These are phyloP conservation scores for Hanleya hanleyi DNA, from an alignment of 2,888 invertebrate species.

Conservation along the genomic window DNA sequence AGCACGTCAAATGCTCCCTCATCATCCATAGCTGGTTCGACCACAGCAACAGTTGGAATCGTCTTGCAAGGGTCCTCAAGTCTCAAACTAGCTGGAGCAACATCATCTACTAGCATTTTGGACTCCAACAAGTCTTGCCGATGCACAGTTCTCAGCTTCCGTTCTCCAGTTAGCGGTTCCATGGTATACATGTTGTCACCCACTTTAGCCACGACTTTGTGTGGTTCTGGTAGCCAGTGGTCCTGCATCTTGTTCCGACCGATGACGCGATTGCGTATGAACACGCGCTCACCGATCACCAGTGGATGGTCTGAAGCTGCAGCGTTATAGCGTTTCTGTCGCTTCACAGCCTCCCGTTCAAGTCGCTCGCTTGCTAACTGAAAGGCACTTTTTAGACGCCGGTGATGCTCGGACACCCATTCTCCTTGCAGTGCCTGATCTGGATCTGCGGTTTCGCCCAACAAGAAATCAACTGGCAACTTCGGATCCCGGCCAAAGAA, in stretches of 20 bases:
- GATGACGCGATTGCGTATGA: neutral
- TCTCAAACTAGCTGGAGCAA: neutral
- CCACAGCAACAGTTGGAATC: neutral
- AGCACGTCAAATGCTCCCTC: neutral
- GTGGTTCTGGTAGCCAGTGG: conserved; percentile 7
- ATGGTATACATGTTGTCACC: neutral
- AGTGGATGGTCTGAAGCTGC: neutral
- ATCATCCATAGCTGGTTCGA: neutral
- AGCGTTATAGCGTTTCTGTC: neutral
- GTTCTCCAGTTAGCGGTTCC: neutral
- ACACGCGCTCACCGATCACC: neutral
- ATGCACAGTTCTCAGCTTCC: neutral
- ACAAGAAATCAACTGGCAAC: neutral
- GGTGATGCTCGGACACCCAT: neutral
- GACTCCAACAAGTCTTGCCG: neutral
- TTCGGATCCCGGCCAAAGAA: neutral
- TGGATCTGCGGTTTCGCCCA: neutral
- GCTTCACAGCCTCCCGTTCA: neutral
- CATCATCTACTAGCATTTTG: neutral
- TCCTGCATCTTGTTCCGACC: conserved; percentile 2
- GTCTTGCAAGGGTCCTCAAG: neutral
- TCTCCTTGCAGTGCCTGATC: neutral
- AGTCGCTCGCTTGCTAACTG: neutral
- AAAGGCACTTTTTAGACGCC: neutral
- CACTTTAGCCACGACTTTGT: neutral